phyloP scores from a whole-genome alignment of 2,797 vertebrate genomes.

The Mormyrus hasselquistii region DNA sequence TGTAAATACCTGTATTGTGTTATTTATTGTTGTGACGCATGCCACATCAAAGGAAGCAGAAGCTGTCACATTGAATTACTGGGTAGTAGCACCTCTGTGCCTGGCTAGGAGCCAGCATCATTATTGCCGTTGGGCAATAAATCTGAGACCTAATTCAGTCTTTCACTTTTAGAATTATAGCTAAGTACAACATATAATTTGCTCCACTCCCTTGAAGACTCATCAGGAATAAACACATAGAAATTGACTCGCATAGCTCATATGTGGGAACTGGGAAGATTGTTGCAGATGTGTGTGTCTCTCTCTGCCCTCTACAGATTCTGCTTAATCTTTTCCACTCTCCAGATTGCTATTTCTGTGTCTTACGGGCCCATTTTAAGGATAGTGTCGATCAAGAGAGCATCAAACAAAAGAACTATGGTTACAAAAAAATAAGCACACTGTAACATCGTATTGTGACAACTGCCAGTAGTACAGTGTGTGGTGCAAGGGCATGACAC shows the following conservation, averaged over 20 bases:
- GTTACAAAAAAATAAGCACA: neutral
- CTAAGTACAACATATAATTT: conserved; percentile 7
- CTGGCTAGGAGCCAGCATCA: neutral
- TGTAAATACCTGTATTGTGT: neutral
- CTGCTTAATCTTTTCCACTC: neutral
- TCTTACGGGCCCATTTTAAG: neutral
- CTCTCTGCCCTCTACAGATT: neutral
- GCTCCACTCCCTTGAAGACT: neutral
- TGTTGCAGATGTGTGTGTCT: neutral
- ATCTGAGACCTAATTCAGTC: neutral
- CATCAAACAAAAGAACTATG: neutral
- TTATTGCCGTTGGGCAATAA: neutral
- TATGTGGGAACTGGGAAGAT: neutral
- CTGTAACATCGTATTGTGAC: neutral
- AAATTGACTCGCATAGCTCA: neutral
- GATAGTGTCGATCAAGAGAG: neutral
- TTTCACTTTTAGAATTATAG: neutral
- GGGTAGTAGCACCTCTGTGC: neutral
- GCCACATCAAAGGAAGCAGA: neutral
- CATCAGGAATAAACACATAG: neutral
- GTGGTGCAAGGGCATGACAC: neutral
- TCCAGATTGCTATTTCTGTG: neutral
- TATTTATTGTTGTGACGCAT: neutral
- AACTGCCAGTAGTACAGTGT: neutral
- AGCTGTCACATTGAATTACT: neutral